A percentile compares a stretch with the other conserved stretches of the same genome.
These are phyloP conservation scores for Crypturellus undulatus DNA, from an alignment of 2,113 vertebrate genomes.

Conservation along the genomic window DNA sequence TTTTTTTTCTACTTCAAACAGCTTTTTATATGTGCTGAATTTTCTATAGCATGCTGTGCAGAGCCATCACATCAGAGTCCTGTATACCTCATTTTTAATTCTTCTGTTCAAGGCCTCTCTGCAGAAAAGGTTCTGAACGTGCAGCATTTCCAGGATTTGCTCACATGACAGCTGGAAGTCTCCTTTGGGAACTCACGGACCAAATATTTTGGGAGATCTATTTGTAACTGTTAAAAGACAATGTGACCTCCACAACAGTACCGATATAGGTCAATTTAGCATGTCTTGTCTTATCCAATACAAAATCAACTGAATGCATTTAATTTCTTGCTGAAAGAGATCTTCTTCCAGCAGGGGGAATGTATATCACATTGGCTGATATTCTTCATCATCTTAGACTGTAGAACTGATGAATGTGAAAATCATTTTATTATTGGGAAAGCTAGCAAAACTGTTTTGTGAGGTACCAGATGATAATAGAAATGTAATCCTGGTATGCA, in stretches of 20 bases:
- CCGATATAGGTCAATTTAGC: neutral
- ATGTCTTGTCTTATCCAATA: neutral
- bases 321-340: neutral
- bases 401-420: neutral
- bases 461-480: neutral
- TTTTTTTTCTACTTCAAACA: neutral
- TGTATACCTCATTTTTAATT: neutral
- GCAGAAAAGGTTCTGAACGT: neutral
- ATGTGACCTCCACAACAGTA: neutral
- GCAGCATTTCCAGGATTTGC: neutral
- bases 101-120: neutral
- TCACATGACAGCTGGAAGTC: neutral
- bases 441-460: neutral
- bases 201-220: neutral
- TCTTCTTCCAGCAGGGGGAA: neutral
- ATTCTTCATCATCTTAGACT: neutral
- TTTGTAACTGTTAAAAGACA: neutral
- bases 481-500: neutral
- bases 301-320: neutral
- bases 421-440: neutral
- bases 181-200: neutral
- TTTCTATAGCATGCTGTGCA: neutral
- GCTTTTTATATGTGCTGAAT: neutral
- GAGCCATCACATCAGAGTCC: neutral
- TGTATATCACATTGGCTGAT: rapidly evolving